Conservation (phyloP, 2,888 invertebrate species). For the Phyllotreta cruciferae region DNA sequence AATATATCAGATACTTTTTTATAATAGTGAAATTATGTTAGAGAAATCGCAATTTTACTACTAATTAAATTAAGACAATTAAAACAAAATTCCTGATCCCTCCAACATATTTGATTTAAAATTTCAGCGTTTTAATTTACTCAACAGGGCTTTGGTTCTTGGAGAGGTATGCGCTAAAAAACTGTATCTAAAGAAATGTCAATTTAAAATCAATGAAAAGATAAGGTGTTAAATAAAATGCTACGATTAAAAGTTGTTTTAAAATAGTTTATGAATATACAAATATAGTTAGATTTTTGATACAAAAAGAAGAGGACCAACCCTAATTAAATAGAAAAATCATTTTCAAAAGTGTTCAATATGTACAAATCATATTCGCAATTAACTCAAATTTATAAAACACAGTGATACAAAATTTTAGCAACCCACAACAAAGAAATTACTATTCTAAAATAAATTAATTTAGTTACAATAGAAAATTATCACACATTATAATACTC, state of each 20-base stretch:
- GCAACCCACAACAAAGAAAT: not conserved
- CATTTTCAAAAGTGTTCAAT: too few species aligned
- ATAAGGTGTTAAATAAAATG: slow-evolving; percentile 15
- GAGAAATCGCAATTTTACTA: slow-evolving; percentile 39
- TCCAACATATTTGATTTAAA: not conserved
- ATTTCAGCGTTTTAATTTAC: slow-evolving; percentile 25
- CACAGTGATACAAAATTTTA: not conserved
- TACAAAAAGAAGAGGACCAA: not conserved
- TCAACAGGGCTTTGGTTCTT: slow-evolving; percentile 54
- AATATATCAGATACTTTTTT: slow-evolving; percentile 44
- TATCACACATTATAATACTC: slow-evolving; percentile 19
- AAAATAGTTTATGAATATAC: slow-evolving; percentile 5
- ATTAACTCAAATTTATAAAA: too few species aligned
- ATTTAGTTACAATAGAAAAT: not conserved
- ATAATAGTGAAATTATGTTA: slow-evolving; percentile 25
- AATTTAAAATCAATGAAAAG: slow-evolving; percentile 27
- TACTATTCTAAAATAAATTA: not conserved
- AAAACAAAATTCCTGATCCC: slow-evolving; percentile 5
- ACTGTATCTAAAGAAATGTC: slow-evolving; percentile 40
- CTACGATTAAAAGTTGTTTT: not conserved
- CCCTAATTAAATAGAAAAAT: not conserved
- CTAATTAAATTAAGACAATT: slow-evolving; percentile 28
- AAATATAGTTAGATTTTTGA: slow-evolving; percentile 10
- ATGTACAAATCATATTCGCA: too few species aligned
- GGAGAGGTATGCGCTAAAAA: slow-evolving; percentile 50